Conservation (phyloP, 53 echinoderm and acorn worm genomes). For the Echinarachnius parma region DNA sequence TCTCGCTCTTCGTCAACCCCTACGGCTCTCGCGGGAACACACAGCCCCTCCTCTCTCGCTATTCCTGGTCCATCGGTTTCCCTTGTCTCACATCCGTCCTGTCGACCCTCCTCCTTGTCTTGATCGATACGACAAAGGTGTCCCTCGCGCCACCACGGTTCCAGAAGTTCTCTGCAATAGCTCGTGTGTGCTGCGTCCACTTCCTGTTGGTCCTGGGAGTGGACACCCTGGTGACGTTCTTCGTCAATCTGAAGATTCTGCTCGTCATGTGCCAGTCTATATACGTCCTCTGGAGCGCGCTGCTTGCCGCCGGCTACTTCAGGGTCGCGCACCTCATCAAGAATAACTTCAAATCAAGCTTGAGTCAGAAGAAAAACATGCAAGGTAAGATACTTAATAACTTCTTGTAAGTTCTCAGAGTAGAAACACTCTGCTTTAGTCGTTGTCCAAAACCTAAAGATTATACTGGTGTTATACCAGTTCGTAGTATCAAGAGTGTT, state of each 20-base stretch:
- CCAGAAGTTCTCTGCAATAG: constrained; percentile 69
- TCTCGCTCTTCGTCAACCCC: constrained; percentile 74
- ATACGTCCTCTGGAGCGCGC: constrained; percentile 69
- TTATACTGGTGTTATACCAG: too few species aligned
- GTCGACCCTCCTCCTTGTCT: constrained; percentile 75
- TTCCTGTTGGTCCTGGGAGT: constrained; percentile 70
- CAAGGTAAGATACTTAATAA: constrained; percentile 18
- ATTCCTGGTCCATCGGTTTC: constrained; percentile 87
- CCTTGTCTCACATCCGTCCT: constrained; percentile 77
- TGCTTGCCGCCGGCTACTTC: constrained; percentile 66
- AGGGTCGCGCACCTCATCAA: constrained; percentile 68
- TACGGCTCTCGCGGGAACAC: constrained; percentile 65
- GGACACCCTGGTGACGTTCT: constrained; percentile 68
- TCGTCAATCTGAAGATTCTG: constrained; percentile 51
- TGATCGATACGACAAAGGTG: constrained; percentile 81
- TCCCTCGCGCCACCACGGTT: constrained; percentile 88
- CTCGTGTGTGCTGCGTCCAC: constrained; percentile 50
- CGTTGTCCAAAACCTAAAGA: too few species aligned
- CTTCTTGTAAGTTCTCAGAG: too few species aligned
- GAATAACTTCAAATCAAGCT: constrained; percentile 74
- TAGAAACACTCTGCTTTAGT: too few species aligned
- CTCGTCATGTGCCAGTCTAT: constrained; percentile 77
- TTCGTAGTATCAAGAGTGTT: too few species aligned
- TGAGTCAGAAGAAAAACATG: constrained; percentile 60
- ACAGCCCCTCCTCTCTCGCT: constrained; percentile 56